These are phyloP conservation scores for Clytia hemisphaerica DNA, from an alignment of 30 jellyfish, hydroid and myxozoan genomes.

Conservation along the genomic window DNA sequence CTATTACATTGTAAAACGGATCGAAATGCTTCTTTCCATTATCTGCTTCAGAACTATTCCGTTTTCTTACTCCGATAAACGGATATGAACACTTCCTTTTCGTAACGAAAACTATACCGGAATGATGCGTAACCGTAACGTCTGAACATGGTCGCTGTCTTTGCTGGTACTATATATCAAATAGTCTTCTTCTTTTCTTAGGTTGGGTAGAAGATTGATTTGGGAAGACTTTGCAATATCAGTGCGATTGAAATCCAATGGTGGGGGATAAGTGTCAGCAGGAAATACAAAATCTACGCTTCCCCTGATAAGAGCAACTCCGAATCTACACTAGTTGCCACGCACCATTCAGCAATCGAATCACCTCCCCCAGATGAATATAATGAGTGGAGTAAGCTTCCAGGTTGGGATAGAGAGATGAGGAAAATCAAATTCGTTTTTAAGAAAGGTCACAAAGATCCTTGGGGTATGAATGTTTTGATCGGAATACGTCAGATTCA, in stretches of 20 bases:
- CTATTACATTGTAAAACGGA: too few species aligned
- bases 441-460: conserved; percentile 24
- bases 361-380: conserved; percentile 17
- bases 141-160: too few species aligned
- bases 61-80: too few species aligned
- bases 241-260: conserved; percentile 23
- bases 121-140: too few species aligned
- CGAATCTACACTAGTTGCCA: background rate
- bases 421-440: background rate
- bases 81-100: too few species aligned
- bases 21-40: too few species aligned
- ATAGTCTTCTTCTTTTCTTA: background rate
- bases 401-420: conserved; percentile 30
- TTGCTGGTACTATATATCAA: too few species aligned
- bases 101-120: too few species aligned
- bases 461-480: conserved; percentile 31
- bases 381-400: conserved; percentile 26
- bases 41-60: too few species aligned
- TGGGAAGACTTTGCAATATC: conserved; percentile 9
- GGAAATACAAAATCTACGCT: conserved; percentile 13
- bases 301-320: background rate
- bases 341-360: background rate
- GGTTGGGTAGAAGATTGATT: conserved; percentile 33
- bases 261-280: conserved; percentile 43
- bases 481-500: conserved; percentile 25